Percentiles rank a stretch among this genome's conserved stretches.
These are phyloP conservation scores for Baryphthengus martii DNA, from an alignment of 2,113 vertebrate species.

Conservation along the genomic window DNA sequence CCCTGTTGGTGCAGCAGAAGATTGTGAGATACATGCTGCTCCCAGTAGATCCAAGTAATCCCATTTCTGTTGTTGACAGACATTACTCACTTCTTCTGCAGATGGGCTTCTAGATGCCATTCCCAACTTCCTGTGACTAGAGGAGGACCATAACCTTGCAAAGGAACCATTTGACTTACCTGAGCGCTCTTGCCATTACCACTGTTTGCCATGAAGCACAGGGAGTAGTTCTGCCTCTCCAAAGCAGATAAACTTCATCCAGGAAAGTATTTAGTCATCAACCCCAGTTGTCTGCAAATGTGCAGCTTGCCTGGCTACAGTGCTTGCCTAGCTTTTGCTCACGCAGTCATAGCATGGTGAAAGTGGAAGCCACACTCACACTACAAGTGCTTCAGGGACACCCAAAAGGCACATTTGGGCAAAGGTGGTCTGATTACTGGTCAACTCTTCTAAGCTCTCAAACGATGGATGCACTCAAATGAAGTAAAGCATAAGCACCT, in stretches of 20 bases:
- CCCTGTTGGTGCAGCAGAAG: neutral
- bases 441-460: neutral
- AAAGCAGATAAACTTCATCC: neutral
- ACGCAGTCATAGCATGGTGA: neutral
- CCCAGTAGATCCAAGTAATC: neutral
- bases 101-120: neutral
- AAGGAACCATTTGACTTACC: neutral
- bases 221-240: neutral
- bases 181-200: neutral
- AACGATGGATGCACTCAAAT: neutral
- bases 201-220: neutral
- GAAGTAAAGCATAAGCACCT: neutral
- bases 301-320: rapidly evolving
- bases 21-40: neutral
- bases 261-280: neutral
- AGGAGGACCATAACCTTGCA: neutral
- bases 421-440: neutral
- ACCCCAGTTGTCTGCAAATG: neutral
- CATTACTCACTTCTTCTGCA: neutral
- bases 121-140: neutral
- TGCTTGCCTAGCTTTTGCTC: neutral
- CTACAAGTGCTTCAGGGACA: neutral
- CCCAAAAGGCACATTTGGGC: neutral
- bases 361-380: neutral
- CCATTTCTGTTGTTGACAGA: neutral